Percentiles rank a stretch among this genome's conserved stretches.
phyloP scores from a whole-genome alignment of 2,797 vertebrate genomes.

The Pitangus sulphuratus region DNA sequence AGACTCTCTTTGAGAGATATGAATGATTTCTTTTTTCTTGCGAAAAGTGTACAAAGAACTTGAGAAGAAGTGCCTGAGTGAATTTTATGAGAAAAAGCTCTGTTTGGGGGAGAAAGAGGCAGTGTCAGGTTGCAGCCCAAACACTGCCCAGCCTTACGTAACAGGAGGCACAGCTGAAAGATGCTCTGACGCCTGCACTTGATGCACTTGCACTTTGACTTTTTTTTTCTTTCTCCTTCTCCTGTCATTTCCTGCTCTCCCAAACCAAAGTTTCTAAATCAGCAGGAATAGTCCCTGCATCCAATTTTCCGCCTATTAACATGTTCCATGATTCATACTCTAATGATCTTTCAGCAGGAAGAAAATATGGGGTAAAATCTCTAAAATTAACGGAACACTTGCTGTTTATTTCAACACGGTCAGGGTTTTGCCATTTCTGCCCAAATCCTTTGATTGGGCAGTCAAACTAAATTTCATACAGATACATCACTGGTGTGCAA shows the following conservation, averaged over 20 bases:
- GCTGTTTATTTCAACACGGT: background rate
- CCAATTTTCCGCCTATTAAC: background rate
- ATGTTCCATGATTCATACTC: background rate
- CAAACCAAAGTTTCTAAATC: background rate
- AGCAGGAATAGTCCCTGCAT: background rate
- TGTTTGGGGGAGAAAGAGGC: conserved; percentile 73
- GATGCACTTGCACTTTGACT: conserved; percentile 44
- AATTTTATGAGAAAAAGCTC: conserved; percentile 81
- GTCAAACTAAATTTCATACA: background rate
- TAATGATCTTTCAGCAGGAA: background rate
- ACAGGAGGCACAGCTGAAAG: conserved; percentile 75
- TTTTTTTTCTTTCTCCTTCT: background rate
- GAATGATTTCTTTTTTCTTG: conserved; percentile 84
- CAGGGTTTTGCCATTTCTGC: background rate
- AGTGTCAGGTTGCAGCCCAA: conserved; percentile 73
- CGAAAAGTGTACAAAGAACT: conserved; percentile 80
- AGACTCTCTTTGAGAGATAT: conserved; percentile 78
- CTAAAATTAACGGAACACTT: background rate
- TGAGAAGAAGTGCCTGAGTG: conserved; percentile 80
- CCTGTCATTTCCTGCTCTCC: background rate
- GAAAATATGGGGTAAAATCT: background rate
- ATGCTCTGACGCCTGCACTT: conserved; percentile 50
- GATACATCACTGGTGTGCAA: background rate
- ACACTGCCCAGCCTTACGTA: conserved; percentile 61
- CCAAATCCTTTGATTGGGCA: background rate